Percentiles rank a stretch among this genome's conserved stretches.
phyloP scores from a whole-genome alignment of 2,113 vertebrate genomes.

The Colius striatus region DNA sequence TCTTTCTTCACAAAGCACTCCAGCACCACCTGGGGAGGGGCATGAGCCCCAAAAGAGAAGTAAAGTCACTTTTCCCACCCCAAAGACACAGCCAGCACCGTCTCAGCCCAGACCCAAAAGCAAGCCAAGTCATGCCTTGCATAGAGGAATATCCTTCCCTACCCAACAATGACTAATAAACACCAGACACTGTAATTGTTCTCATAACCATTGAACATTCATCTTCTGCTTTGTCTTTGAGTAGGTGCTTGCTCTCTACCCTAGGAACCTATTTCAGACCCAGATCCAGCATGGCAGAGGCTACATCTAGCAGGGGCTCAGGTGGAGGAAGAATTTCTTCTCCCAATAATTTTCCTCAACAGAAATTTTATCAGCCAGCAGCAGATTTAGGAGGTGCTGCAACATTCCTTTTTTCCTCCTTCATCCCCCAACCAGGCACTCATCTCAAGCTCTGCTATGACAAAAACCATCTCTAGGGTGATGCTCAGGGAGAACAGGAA shows the following conservation, averaged over 20 bases:
- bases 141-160: not conserved
- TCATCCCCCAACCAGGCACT: not conserved
- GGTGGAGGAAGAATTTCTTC: not conserved
- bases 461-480: not conserved
- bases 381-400: not conserved
- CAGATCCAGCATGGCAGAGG: not conserved
- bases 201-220: not conserved
- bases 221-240: not conserved
- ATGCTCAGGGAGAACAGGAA: not conserved
- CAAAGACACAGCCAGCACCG: not conserved
- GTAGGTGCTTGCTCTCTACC: not conserved
- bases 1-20: constrained; percentile 97
- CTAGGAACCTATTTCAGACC: not conserved
- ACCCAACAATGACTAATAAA: not conserved
- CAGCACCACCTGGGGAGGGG: constrained; percentile 88
- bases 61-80: constrained; percentile 48
- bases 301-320: not conserved
- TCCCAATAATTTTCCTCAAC: not conserved
- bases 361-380: not conserved
- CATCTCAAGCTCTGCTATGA: not conserved
- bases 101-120: not conserved
- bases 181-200: constrained; percentile 14
- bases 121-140: not conserved
- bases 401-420: not conserved
- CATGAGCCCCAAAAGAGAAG: constrained; percentile 42